A percentile compares a stretch with the other conserved stretches of the same genome.
phyloP scores from a whole-genome alignment of 2,888 invertebrate species.

The Cryptus viduatorius region DNA sequence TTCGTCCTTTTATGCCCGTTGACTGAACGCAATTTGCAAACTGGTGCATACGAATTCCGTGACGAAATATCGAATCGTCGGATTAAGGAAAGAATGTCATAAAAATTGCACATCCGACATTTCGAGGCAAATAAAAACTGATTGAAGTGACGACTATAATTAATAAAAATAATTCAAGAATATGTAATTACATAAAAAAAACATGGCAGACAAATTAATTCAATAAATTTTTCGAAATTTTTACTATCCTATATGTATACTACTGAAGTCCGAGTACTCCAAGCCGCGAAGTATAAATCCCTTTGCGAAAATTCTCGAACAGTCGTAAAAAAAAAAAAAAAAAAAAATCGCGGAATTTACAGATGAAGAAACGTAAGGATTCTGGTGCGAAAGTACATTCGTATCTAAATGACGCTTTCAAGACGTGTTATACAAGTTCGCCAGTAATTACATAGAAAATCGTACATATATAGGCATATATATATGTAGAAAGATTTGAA shows the following conservation, averaged over 20 bases:
- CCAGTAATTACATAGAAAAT: neutral
- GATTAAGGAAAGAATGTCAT: conserved; percentile 50
- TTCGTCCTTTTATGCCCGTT: conserved; percentile 61
- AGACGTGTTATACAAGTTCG: neutral
- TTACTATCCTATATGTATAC: neutral
- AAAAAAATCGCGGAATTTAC: neutral
- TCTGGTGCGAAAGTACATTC: conserved; percentile 5
- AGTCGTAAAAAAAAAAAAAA: neutral
- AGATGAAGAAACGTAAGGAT: conserved; percentile 8
- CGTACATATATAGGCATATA: neutral
- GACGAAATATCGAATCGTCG: conserved; percentile 58
- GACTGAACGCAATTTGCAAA: conserved; percentile 75
- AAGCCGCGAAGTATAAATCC: conserved; percentile 40
- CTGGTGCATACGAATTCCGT: conserved; percentile 66
- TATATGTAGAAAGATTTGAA: neutral
- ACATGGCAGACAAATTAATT: neutral
- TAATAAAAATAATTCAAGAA: neutral
- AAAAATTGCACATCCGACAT: conserved; percentile 36
- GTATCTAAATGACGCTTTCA: conserved; percentile 10
- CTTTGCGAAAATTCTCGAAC: conserved; percentile 13
- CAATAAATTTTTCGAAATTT: neutral
- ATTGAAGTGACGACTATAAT: conserved; percentile 36
- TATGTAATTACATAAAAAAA: neutral
- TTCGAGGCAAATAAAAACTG: conserved; percentile 40
- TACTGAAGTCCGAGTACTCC: neutral